Percentiles rank a stretch among this genome's conserved stretches.
phyloP scores from a whole-genome alignment of 2,888 invertebrate species.

The Idaea dimidiata region DNA sequence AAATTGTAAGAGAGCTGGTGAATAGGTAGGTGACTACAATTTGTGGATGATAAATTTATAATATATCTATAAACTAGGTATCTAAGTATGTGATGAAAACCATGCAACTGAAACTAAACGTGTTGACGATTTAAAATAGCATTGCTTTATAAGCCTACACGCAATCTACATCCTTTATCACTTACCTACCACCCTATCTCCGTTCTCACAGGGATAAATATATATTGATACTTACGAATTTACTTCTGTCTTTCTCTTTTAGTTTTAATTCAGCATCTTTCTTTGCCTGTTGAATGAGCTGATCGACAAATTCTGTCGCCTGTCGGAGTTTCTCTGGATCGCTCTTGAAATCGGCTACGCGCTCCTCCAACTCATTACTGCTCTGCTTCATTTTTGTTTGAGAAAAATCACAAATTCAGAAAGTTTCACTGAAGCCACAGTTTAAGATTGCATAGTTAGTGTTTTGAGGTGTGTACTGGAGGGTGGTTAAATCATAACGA shows the following conservation, averaged over 20 bases:
- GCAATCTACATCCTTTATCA: constrained; percentile 67
- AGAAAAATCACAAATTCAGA: constrained; percentile 6
- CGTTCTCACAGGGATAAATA: constrained; percentile 68
- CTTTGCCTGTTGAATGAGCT: constrained; percentile 82
- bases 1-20: constrained; percentile 14
- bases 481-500: constrained; percentile 50
- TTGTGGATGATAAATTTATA: constrained; percentile 31
- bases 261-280: constrained; percentile 80
- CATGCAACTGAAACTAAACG: constrained; percentile 38
- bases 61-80: constrained; percentile 20
- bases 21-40: constrained; percentile 17
- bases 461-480: constrained; percentile 32
- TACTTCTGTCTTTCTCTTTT: constrained; percentile 80
- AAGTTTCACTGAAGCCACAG: constrained; percentile 21
- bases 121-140: constrained; percentile 31
- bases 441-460: constrained; percentile 31
- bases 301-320: constrained; percentile 81
- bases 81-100: constrained; percentile 28
- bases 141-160: constrained; percentile 64
- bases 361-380: constrained; percentile 66
- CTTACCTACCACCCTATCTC: constrained; percentile 80
- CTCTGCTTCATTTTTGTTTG: constrained; percentile 62
- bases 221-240: constrained; percentile 79
- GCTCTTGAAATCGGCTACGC: constrained; percentile 80
- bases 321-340: constrained; percentile 82